These are phyloP conservation scores for Idris sp. DNA, from an alignment of 1,140 invertebrate species.

Conservation along the genomic window DNA sequence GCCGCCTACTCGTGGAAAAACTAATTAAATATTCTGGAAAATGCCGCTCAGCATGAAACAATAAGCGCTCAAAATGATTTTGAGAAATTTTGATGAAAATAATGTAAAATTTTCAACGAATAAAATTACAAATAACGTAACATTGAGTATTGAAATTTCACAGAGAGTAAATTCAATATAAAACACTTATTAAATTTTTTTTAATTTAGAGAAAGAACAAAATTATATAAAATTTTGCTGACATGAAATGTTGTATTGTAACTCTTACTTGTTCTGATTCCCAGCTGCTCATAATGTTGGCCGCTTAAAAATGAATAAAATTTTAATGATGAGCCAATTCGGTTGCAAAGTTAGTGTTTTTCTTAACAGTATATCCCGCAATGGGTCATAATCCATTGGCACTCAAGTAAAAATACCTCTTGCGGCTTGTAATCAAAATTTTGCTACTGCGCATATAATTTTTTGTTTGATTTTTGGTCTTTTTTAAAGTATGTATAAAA, in stretches of 20 bases:
- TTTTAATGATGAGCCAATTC: conserved; percentile 72
- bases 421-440: conserved; percentile 71
- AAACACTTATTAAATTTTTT: no score
- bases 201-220: no score
- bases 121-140: no score
- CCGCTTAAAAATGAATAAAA: conserved; percentile 60
- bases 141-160: no score
- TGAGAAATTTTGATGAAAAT: no score
- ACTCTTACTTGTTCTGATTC: not conserved
- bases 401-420: conserved; percentile 49
- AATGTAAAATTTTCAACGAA: no score
- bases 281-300: not conserved
- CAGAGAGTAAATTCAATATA: no score
- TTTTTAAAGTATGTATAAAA: no score
- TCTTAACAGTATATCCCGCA: conserved; percentile 67
- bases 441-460: conserved; percentile 49
- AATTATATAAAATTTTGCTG: no score
- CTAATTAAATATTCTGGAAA: conserved; percentile 78
- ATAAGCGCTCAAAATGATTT: conserved; percentile 54
- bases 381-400: conserved; percentile 47
- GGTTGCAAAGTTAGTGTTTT: conserved; percentile 67
- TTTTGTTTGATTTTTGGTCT: conserved; percentile 13
- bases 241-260: not conserved
- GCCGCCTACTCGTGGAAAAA: conserved; percentile 74
- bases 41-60: conserved; percentile 51